Evolutionary conservation across 2,113 vertebrate genomes (phyloP).

Genomic region (Ciconia stormi): DNA sequence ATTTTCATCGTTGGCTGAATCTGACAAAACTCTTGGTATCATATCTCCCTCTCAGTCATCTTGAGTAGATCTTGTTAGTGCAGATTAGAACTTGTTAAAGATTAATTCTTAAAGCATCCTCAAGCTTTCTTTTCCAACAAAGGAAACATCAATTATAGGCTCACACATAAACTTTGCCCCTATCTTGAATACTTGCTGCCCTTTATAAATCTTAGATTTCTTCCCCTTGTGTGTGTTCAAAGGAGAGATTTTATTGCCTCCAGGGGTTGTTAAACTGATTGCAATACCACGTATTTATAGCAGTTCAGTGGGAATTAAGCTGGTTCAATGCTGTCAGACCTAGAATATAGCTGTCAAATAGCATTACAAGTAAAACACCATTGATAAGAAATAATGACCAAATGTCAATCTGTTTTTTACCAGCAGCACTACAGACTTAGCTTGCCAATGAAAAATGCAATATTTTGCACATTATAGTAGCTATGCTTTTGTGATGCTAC

Average conservation of each 20-base stretch:
- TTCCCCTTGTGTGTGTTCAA: constrained; percentile 92
- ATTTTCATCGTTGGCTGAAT: constrained; percentile 81
- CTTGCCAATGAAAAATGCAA: constrained; percentile 72
- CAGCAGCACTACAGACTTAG: constrained; percentile 58
- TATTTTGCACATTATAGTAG: constrained; percentile 69
- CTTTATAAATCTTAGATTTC: constrained; percentile 91
- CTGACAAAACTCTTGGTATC: constrained; percentile 85
- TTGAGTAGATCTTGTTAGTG: constrained; percentile 85
- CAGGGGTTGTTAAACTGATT: constrained; percentile 98
- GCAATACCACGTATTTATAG: constrained; percentile 94
- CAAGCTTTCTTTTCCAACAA: constrained; percentile 85
- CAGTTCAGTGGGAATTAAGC: constrained; percentile 91
- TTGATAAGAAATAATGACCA: constrained; percentile 94
- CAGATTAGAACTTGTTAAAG: constrained; percentile 96
- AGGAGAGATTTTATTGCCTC: constrained; percentile 91
- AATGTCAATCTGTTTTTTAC: constrained; percentile 81
- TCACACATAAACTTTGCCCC: constrained; percentile 93
- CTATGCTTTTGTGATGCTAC: constrained; percentile 52
- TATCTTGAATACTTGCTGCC: constrained; percentile 90
- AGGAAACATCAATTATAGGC: constrained; percentile 93
- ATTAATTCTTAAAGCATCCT: constrained; percentile 93
- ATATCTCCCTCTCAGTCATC: constrained; percentile 82
- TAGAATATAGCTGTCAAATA: constrained; percentile 92
- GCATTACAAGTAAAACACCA: constrained; percentile 87
- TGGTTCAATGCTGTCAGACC: constrained; percentile 93